A percentile compares a stretch with the other conserved stretches of the same genome.
Evolutionary conservation across 1,140 invertebrate genomes (phyloP).

Genomic region (Magallana ariakensis): DNA sequence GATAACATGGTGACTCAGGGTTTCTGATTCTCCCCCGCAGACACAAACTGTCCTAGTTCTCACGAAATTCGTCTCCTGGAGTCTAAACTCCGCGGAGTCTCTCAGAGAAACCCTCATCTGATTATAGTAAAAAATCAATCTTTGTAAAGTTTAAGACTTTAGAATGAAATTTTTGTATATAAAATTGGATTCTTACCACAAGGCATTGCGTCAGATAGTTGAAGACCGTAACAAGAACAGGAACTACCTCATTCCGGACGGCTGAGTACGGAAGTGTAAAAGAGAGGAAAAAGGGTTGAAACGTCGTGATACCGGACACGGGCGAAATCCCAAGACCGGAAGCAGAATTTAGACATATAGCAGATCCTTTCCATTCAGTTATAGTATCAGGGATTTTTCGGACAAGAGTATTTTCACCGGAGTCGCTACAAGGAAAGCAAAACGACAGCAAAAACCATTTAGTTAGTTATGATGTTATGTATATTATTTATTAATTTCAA

Average conservation of each 20-base stretch:
- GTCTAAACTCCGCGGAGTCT: slow-evolving; percentile 79
- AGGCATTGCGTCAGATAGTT: slow-evolving; percentile 89
- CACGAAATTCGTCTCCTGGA: slow-evolving; percentile 62
- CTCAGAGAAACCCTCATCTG: slow-evolving; percentile 82
- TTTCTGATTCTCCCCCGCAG: slow-evolving; percentile 75
- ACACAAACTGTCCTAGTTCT: slow-evolving; percentile 68
- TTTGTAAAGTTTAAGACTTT: too few relatives aligned
- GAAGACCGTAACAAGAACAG: slow-evolving; percentile 93
- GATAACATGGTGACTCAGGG: slow-evolving; percentile 81
- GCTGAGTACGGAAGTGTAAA: slow-evolving; percentile 94
- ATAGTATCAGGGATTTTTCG: slow-evolving; percentile 90
- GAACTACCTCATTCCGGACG: slow-evolving; percentile 93
- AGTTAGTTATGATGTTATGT: too few relatives aligned
- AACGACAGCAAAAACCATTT: too few relatives aligned
- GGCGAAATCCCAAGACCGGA: slow-evolving; percentile 90
- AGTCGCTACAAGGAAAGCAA: slow-evolving; percentile 38
- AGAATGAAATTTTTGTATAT: background rate
- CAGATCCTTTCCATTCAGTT: slow-evolving; percentile 95
- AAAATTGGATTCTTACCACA: slow-evolving; percentile 80
- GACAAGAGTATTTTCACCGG: slow-evolving; percentile 80
- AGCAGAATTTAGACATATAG: slow-evolving; percentile 92
- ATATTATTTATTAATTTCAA: too few relatives aligned
- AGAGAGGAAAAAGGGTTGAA: slow-evolving; percentile 93
- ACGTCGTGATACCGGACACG: slow-evolving; percentile 86
- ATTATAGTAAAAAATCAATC: too few relatives aligned